A percentile compares a stretch with the other conserved stretches of the same genome.
Evolutionary conservation across 2,888 invertebrate species (phyloP).

Genomic region (Drosophila demipolita): DNA sequence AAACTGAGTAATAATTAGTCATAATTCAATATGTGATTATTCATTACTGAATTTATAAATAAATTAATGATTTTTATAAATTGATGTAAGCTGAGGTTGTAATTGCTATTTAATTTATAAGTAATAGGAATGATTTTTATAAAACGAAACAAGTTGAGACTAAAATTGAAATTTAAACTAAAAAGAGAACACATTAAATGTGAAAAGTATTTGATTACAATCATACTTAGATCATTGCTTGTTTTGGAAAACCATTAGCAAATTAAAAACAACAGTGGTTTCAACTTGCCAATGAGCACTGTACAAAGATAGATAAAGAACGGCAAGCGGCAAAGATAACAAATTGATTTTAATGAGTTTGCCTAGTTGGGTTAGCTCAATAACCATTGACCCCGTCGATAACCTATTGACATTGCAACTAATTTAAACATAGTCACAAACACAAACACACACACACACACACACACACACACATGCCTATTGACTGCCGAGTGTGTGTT

Average conservation of each 20-base stretch:
- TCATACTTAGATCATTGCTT: not conserved
- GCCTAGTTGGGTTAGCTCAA: slow-evolving; percentile 41
- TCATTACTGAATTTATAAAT: not conserved
- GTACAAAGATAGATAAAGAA: slow-evolving; percentile 7
- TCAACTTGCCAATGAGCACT: not conserved
- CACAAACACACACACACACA: slow-evolving; percentile 9
- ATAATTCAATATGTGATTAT: too few species aligned
- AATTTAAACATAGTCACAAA: slow-evolving; percentile 62
- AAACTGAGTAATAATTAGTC: too few species aligned
- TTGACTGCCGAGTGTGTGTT: slow-evolving; percentile 23
- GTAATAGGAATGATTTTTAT: not conserved
- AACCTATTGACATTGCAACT: slow-evolving; percentile 63
- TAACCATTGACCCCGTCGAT: slow-evolving; percentile 47
- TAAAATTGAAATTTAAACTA: not conserved
- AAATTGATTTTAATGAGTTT: slow-evolving; percentile 49
- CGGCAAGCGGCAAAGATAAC: slow-evolving; percentile 27
- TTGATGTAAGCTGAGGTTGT: not conserved
- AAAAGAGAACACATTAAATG: too few species aligned
- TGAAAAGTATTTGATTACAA: not conserved
- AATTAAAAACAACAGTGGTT: not conserved
- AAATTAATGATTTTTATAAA: not conserved
- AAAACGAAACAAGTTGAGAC: not conserved
- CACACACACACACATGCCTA: slow-evolving; percentile 14
- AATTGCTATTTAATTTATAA: not conserved
- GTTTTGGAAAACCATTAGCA: not conserved